These are phyloP conservation scores for Drosophila neonasuta DNA, from an alignment of 2,888 invertebrate species.

Conservation along the genomic window DNA sequence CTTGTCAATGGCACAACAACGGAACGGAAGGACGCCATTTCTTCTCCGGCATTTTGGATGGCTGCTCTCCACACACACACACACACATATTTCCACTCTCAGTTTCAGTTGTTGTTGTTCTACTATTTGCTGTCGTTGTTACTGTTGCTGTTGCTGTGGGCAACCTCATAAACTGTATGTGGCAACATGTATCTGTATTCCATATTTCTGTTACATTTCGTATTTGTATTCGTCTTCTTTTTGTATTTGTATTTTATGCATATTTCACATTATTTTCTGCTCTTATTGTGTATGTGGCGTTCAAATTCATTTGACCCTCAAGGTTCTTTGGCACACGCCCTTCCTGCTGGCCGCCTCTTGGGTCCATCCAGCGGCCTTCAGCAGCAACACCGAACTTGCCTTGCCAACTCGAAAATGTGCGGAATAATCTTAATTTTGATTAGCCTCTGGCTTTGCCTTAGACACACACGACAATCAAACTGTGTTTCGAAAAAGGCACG, in stretches of 20 bases:
- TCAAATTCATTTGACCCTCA: conserved; percentile 51
- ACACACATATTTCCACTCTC: conserved; percentile 10
- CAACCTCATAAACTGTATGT: conserved; percentile 41
- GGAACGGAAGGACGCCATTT: conserved; percentile 57
- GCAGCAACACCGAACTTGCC: background rate
- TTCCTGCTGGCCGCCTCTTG: conserved; percentile 9
- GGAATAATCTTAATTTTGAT: conserved; percentile 39
- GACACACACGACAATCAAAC: conserved; percentile 4
- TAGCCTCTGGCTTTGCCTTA: conserved; percentile 22
- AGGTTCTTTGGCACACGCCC: conserved; percentile 28
- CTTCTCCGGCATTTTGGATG: conserved; percentile 45
- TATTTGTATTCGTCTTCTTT: conserved; percentile 27
- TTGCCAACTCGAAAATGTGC: conserved; percentile 27
- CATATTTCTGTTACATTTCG: conserved; percentile 9
- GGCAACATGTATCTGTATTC: conserved; percentile 2
- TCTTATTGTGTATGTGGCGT: conserved; percentile 32
- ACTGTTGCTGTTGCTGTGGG: conserved; percentile 14
- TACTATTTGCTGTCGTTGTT: background rate
- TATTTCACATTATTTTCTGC: conserved; percentile 34
- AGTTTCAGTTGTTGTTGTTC: conserved; percentile 2
- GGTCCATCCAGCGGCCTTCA: conserved; percentile 4
- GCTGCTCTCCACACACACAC: conserved; percentile 18
- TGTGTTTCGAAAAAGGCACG: background rate
- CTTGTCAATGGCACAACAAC: conserved; percentile 46
- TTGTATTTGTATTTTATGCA: conserved; percentile 34